A percentile compares a stretch with the other conserved stretches of the same genome.
Conservation (phyloP, 2,797 vertebrate genomes). For the Enteromius mattozi region DNA sequence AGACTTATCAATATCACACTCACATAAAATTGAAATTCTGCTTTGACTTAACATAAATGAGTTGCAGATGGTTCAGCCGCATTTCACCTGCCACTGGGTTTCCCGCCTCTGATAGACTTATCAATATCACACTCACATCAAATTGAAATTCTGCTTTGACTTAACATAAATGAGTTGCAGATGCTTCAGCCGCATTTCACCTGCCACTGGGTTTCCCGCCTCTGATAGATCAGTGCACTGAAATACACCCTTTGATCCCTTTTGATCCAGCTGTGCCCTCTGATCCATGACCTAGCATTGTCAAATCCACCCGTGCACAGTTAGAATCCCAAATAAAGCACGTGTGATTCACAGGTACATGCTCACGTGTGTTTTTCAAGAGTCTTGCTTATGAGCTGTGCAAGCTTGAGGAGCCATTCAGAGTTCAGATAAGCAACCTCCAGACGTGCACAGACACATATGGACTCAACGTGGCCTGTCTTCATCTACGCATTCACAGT, state of each 20-base stretch:
- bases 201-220: constrained; percentile 54
- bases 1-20: not conserved
- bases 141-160: constrained; percentile 48
- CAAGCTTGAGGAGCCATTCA: constrained; percentile 1
- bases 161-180: constrained; percentile 62
- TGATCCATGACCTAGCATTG: constrained; percentile 51
- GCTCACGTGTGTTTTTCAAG: constrained; percentile 23
- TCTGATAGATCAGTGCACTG: constrained; percentile 61
- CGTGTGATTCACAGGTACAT: constrained; percentile 28
- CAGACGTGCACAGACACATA: not conserved
- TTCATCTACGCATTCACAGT: not conserved
- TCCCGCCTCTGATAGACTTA: constrained; percentile 56
- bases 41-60: constrained; percentile 56
- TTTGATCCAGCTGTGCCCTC: constrained; percentile 52
- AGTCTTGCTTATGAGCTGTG: not conserved
- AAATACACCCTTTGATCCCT: constrained; percentile 64
- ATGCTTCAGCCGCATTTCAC: constrained; percentile 60
- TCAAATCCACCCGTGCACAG: constrained; percentile 25
- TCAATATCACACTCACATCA: not conserved
- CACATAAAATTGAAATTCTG: constrained; percentile 38
- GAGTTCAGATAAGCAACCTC: not conserved
- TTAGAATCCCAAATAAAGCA: constrained; percentile 39
- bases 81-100: constrained; percentile 53
- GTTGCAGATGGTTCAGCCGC: constrained; percentile 62
- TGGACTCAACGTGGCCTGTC: not conserved